Evolutionary conservation across 2,797 vertebrate genomes (phyloP).

Genomic region (Anabacerthia variegaticeps): DNA sequence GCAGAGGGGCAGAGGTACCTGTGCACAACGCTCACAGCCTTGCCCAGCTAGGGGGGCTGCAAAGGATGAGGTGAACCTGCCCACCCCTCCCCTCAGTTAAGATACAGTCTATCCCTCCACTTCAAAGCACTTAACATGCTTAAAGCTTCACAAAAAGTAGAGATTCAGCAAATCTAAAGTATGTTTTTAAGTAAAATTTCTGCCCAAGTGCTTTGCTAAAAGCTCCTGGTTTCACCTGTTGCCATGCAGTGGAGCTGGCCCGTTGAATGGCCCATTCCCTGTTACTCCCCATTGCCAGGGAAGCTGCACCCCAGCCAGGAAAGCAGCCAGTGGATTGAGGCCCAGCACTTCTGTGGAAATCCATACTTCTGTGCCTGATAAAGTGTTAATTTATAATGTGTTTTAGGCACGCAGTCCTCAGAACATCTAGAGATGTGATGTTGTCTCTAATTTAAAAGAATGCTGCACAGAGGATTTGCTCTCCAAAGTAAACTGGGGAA

Average conservation of each 20-base stretch:
- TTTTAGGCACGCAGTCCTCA: background rate
- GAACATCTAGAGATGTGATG: background rate
- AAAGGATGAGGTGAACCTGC: background rate
- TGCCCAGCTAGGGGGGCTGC: background rate
- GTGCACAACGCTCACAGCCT: rapidly evolving
- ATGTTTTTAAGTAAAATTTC: background rate
- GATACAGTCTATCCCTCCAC: background rate
- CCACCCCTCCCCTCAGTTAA: background rate
- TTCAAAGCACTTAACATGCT: background rate
- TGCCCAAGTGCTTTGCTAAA: background rate
- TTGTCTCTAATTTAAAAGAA: background rate
- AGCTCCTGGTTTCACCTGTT: background rate
- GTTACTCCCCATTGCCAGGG: background rate
- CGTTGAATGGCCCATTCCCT: background rate
- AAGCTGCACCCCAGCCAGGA: background rate
- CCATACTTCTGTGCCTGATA: background rate
- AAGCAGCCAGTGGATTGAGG: background rate
- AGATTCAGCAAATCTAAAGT: background rate
- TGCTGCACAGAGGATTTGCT: background rate
- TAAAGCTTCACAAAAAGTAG: background rate
- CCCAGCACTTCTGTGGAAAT: background rate
- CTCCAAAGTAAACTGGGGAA: background rate
- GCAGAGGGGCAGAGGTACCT: background rate
- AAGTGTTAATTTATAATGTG: background rate
- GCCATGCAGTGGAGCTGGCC: background rate